Base-by-base conservation (phyloP, 1,140 invertebrate species). In the Trichomalopsis sarcophagae region DNA sequence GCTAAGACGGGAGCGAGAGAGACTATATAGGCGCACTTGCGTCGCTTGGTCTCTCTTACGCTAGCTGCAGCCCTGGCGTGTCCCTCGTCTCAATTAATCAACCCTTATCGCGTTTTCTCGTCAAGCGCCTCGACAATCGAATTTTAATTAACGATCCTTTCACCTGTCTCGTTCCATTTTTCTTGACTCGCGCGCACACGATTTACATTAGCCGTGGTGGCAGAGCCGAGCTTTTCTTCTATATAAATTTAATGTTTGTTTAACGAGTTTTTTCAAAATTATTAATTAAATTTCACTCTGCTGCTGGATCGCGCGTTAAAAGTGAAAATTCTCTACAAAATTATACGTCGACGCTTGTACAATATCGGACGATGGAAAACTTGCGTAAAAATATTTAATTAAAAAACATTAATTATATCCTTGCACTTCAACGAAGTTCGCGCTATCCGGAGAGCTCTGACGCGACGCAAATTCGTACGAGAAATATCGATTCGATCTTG, bases 91-190 rank as follows among this genome's bases (percentile, higher is more conserved):
- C 66, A 81, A 81, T 81, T 81, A 81, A 81, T 81, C 62, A 81
- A 81, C 62, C 36, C 66, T 69, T 62, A 69, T 71, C 17, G 21
- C 62, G 66, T 44, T 69, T 33, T 40, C 79, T 44, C 11, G 33
- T 47, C 21, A 69, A 69, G 33, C 62, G 11, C 33, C 66, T 81
- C 66, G 66, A 68, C 79, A 69, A 69, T 69, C 79, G 33, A 81
- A 81, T 81, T 69, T 81, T 81, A 68, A 81, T 81, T 81, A 81
- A 81, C 66, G 66, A 81, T 81, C 36, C 44, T 81, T 81, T 47
- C 62, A 81, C 77, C 55, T 21, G 77, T 50, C 36, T 76, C 44
- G 44, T 11, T 27, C 23, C 74, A 76, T 76, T 76, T 47, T 76
- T 76, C 74, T 50, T 62, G 17, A 62, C 55, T 62, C 17, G 55